A percentile compares a stretch with the other conserved stretches of the same genome.
These are phyloP conservation scores for Sitta carolinensis DNA, from an alignment of 2,797 vertebrate species.

Conservation along the genomic window DNA sequence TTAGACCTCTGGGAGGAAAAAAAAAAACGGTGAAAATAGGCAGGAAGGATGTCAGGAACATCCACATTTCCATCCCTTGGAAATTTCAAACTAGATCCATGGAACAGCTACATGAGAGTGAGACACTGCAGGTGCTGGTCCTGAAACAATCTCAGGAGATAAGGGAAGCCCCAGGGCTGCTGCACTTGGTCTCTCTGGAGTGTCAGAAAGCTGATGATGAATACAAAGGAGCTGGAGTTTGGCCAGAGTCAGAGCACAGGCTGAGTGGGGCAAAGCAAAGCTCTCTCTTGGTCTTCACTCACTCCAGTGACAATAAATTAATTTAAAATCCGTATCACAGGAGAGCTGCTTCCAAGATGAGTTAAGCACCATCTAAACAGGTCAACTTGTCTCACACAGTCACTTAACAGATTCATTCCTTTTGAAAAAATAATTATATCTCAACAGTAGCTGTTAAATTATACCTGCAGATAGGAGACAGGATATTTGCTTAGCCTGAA, in stretches of 20 bases:
- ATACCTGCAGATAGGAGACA: conserved; percentile 1
- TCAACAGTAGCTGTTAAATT: conserved; percentile 27
- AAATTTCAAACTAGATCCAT: neutral
- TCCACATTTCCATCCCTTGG: neutral
- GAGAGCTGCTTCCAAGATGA: neutral
- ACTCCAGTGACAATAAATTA: neutral
- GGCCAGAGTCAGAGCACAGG: neutral
- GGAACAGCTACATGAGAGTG: neutral
- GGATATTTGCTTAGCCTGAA: conserved; percentile 11
- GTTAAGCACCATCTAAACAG: neutral
- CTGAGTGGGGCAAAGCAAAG: neutral
- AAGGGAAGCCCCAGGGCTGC: neutral
- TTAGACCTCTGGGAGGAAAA: neutral
- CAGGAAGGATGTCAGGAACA: neutral
- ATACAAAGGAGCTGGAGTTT: neutral
- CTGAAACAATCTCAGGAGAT: neutral
- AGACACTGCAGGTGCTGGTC: neutral
- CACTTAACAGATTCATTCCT: conserved; percentile 4
- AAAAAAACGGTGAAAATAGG: neutral
- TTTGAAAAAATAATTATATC: conserved; percentile 26
- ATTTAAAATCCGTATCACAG: neutral
- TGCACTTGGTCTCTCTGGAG: neutral
- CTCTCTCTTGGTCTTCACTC: neutral
- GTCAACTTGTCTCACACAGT: neutral
- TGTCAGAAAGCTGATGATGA: neutral